Base-by-base conservation (phyloP, 2,797 vertebrate genomes). In the Gambelia wislizenii region DNA sequence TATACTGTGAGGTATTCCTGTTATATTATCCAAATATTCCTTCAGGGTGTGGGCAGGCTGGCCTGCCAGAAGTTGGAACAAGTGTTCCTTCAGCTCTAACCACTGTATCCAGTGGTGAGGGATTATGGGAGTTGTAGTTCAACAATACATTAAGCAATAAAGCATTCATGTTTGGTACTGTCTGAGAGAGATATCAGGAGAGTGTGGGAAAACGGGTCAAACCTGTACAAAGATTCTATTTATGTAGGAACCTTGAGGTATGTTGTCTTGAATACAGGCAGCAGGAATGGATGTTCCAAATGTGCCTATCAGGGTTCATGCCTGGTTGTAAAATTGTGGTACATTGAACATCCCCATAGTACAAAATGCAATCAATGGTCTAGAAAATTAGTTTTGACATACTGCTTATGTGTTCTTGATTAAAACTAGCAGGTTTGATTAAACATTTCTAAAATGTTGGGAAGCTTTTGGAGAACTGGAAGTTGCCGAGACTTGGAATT, bases 221-320 rank as follows among this genome's bases (percentile, higher is more conserved):
- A 25, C 39, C 27, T 12, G 14, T 18, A 5, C 25, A 52, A 42
- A 56, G 36, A 22, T 56, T 27, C 16, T 59, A 4, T 30, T 59
- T 36, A 74, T 49, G 14, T 7, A 59, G 49, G 54, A 54, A 36
- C 14, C 27, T n/a, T n/a, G n/a, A n/a, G n/a, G n/a, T n/a, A n/a
- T 87, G 91, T 92, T 92, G 87, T 88, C 91, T 93, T 93, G 14
- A 95, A 86, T 89, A 16, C 44, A 84, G 86, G 79, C 92, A 52
- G 83, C 47, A 90, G 64, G 89, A 95, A 93, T 75, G 90, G 92
- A 82, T 91, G 87, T 25, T 80, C 59, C 95, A 95, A 91, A 84
- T 89, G 5, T 78, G 61, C 83, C 80, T 2, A 5, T 59, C 75
- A 70, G 25, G 27, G 67, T 42, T 82, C 16, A 88, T 77, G 8